Base-by-base conservation (phyloP, 2,113 vertebrate genomes). In the Anolis carolinensis region DNA sequence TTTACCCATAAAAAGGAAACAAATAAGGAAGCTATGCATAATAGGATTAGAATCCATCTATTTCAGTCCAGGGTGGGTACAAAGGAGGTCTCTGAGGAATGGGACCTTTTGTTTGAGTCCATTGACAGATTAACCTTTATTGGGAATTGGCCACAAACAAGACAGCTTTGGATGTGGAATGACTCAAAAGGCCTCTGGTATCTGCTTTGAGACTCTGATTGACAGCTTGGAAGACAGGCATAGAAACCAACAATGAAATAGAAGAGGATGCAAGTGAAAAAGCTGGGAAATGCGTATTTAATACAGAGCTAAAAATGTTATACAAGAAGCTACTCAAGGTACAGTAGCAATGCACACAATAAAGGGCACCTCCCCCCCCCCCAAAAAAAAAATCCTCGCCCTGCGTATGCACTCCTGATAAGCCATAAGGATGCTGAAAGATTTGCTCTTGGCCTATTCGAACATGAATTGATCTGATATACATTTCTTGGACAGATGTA, bases 1-100 rank as follows among this genome's bases (percentile, higher is more conserved):
- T 85, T 91, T 93, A 95, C 91, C 96, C 95, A 93, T 90, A 96
- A 67, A 93, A 95, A 94, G 94, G 52, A 93, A 96, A 93, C 89
- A 93, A 94, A 96, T 92, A 91, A 91, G 93, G 95, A 87, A 93
- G 89, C 89, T 87, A 91, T 92, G 92, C 94, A 96, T 93, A 94
- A 95, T 95, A 79, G 93, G 94, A 94, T 96, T 95, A 94, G 93
- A 95, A 88, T 95, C 92, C 86, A 85, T 86, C 89, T 84, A 70
- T 93, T 90, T 86, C 63, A 34, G 77, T 81, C 1, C 0, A 20
- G 52, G 32, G 70, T 36, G 70, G 81, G 21, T 59, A 32, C 50
- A 36, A 8, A 55, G 63, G 81, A 83, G 14, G 74, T 89, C 39
- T 39, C 39, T 62, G 7, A 76, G 68, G 52, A n/a, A 25, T 50